Conservation (phyloP, 2,797 vertebrate genomes). For the Erpetoichthys calabaricus region DNA sequence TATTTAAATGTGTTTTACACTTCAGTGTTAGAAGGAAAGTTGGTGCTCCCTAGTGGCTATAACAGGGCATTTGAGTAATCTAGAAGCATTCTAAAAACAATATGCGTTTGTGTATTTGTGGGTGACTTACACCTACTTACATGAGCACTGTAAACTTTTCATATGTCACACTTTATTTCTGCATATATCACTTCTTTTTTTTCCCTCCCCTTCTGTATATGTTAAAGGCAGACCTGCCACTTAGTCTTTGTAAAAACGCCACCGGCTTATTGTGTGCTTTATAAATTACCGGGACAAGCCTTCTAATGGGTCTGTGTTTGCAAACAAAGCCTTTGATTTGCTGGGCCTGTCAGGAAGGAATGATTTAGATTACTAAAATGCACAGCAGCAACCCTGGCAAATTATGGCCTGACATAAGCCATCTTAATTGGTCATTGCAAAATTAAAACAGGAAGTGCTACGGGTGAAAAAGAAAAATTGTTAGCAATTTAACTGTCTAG, state of each 20-base stretch:
- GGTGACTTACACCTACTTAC: too few relatives aligned
- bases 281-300: constrained; percentile 3
- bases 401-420: background rate
- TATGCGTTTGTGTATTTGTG: too few relatives aligned
- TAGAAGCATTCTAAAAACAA: too few relatives aligned
- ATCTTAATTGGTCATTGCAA: background rate
- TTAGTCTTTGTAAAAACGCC: too few relatives aligned
- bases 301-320: background rate
- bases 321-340: constrained; percentile 3
- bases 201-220: too few relatives aligned
- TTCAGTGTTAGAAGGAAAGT: too few relatives aligned
- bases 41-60: too few relatives aligned
- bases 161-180: too few relatives aligned
- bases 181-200: too few relatives aligned
- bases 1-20: background rate
- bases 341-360: background rate
- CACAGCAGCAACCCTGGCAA: background rate
- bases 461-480: background rate
- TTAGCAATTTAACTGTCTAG: background rate
- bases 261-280: background rate
- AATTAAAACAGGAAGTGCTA: constrained; percentile 2
- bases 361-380: background rate
- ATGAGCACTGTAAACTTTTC: too few relatives aligned
- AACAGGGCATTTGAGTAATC: too few relatives aligned
- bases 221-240: too few relatives aligned